Evolutionary conservation across 2,888 invertebrate genomes (phyloP).

Genomic region (Eupithecia subumbrata): DNA sequence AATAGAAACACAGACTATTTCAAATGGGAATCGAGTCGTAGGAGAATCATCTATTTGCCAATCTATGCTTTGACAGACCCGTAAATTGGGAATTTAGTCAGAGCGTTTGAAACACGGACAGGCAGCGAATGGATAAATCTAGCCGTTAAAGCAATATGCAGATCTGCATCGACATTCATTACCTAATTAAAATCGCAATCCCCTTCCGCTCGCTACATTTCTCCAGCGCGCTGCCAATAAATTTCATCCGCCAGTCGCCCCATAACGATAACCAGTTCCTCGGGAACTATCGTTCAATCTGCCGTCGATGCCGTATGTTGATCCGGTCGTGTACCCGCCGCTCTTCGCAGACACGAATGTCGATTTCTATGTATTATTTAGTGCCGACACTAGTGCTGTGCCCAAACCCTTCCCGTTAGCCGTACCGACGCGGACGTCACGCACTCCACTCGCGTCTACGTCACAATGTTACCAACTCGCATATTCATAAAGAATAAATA

Average conservation of each 20-base stretch:
- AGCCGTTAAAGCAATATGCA: slow-evolving; percentile 82
- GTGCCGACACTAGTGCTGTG: slow-evolving; percentile 68
- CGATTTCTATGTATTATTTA: slow-evolving; percentile 83
- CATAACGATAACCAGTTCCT: slow-evolving; percentile 85
- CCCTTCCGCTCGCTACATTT: slow-evolving; percentile 84
- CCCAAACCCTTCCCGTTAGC: slow-evolving; percentile 52
- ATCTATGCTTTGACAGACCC: slow-evolving; percentile 51
- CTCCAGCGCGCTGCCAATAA: slow-evolving; percentile 83
- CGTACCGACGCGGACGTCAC: slow-evolving; percentile 22
- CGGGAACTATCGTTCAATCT: slow-evolving; percentile 85
- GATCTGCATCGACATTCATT: slow-evolving; percentile 84
- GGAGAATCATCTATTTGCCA: slow-evolving; percentile 48
- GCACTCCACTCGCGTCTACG: slow-evolving; percentile 23
- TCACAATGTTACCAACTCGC: slow-evolving; percentile 80
- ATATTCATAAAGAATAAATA: slow-evolving; percentile 85
- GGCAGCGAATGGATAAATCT: slow-evolving; percentile 79
- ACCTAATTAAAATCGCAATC: slow-evolving; percentile 84
- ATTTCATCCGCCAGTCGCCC: slow-evolving; percentile 83
- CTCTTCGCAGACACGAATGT: slow-evolving; percentile 80
- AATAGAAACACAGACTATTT: slow-evolving; percentile 33
- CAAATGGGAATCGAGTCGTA: slow-evolving; percentile 37
- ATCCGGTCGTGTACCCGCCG: slow-evolving; percentile 83
- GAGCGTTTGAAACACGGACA: slow-evolving; percentile 71
- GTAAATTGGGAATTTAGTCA: slow-evolving; percentile 66
- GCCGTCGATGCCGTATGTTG: slow-evolving; percentile 83